Evolutionary conservation across 2,888 invertebrate species (phyloP), one percentile per base, ranked within the genome.

Genomic region (Lypha dubia): DNA sequence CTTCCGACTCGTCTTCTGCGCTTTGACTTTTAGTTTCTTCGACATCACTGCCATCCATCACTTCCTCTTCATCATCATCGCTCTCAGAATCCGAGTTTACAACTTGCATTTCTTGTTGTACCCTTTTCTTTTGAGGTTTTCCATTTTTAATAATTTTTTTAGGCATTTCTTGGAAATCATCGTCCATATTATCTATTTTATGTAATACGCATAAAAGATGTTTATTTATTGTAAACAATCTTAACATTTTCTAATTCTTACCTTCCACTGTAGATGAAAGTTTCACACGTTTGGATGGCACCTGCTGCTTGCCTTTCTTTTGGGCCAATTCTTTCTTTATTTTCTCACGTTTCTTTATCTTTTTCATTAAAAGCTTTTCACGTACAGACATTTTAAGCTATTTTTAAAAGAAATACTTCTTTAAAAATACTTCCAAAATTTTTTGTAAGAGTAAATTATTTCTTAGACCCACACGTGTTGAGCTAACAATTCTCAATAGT

Each of bases 261-360:
- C 89, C 88, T 1, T 71, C 73, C 4, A 84, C 38, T 15, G 38
- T 6, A 13, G 68, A 44, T 38, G 20, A 81, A 81, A 17, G 38
- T 49, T 79, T 73, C 1, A 24, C 44, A 28, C 70, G 83, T 28
- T 53, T 83, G 51, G 32, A 8, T 44, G 24, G 11, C 4, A n/a
- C 24, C n/a, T 58, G 51, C 20, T 79, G 68, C 53, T 86, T 89
- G 87, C 95, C 94, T 87, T 94, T 93, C 87, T 94, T 96, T 76
- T 94, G 94, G 67, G 90, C 89, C 13, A 95, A 93, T 89, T 95
- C 94, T 87, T 94, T 93, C 89, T 94, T 96, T 86, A 94, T 95
- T 88, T 95, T 95, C 88, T 96, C 96, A 0, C 95, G 93, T 88
- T 96, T 96, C 86, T 95, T 96, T 41, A 96, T 96, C 92, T 96